A percentile compares a stretch with the other conserved stretches of the same genome.
These are phyloP conservation scores for Somateria mollissima DNA, from an alignment of 2,797 vertebrate species.

Conservation along the genomic window DNA sequence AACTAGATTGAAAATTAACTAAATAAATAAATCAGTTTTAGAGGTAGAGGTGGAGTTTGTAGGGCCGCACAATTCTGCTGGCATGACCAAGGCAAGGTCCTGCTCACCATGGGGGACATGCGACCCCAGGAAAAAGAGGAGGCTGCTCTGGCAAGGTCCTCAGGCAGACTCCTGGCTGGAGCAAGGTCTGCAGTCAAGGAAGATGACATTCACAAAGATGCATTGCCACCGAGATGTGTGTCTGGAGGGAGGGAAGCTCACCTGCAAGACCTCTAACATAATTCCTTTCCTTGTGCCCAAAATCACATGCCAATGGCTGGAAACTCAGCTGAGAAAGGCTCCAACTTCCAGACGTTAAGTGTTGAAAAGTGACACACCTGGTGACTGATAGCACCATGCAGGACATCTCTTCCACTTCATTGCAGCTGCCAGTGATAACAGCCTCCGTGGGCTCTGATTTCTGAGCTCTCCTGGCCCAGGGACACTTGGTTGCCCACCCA, in stretches of 20 bases:
- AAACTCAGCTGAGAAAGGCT: neutral
- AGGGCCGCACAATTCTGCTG: neutral
- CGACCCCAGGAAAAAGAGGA: neutral
- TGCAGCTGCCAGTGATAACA: neutral
- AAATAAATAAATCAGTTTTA: neutral
- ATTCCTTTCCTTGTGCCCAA: neutral
- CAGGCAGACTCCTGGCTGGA: neutral
- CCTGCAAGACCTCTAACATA: neutral
- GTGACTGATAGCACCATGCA: conserved; percentile 1
- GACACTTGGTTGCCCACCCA: neutral
- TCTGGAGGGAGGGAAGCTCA: conserved; percentile 19
- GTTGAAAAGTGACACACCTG: conserved; percentile 37
- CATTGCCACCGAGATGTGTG: neutral
- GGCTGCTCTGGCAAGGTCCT: neutral
- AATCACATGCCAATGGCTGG: conserved; percentile 41
- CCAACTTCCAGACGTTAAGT: neutral
- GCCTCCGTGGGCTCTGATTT: conserved; percentile 7
- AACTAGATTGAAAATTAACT: neutral
- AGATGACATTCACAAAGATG: neutral
- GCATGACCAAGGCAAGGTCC: neutral
- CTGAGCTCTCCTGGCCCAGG: neutral
- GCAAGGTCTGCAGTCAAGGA: neutral
- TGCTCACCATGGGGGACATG: neutral
- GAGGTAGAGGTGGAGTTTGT: neutral
- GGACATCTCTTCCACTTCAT: conserved; percentile 47